Base-by-base conservation (phyloP, 2,797 vertebrate species). In the Cuculus canorus region DNA sequence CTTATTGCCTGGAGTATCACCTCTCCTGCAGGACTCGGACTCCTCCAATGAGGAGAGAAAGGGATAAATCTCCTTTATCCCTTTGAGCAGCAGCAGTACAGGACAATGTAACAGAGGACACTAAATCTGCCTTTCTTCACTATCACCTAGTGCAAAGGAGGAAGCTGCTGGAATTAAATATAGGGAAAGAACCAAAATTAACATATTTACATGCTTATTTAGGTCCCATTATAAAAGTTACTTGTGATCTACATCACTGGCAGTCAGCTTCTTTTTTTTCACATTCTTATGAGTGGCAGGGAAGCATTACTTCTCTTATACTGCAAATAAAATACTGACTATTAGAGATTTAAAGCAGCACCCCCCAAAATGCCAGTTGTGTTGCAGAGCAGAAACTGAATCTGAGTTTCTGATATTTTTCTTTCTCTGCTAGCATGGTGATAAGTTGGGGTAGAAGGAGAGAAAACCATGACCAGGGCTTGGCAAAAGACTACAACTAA, bases 1-100 rank as follows among this genome's bases (percentile, higher is more conserved):
- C 2, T 68, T 69, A 27, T 0, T 24, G 32, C 6, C 33, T 48
- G 18, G 21, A 1, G 0, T 14, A 25, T 43, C 32, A 72, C 7
- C 25, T 72, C 24, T 17, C 33, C 48, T 65, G 28, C 28, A 41
- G 33, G 39, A 17, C 25, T 66, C 6, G 3, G 43, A 17, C 13
- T 65, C 9, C 35, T 84, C 57, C 25, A 50, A 17, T 18, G 33
- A 11, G 24, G 12, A 78, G 35, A 53, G 30, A 75, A 18, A 4
- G 14, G 6, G 18, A 56, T 39, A 60, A 75, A 75, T 5, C 17
- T 85, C 6, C 17, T 50, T 60, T 57, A 33, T 22, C 19, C 7
- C 15, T 8, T 27, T 61, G 28, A 82, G 22, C n/a, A 72, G 54
- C 45, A 65, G 48, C 19, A 66, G 9, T 30, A 71, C 17, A 45